A percentile compares a stretch with the other conserved stretches of the same genome.
Evolutionary conservation across 37 sponge, comb jelly and placozoan genomes (phyloP).

Genomic region (Halisarca cf. caerulea): DNA sequence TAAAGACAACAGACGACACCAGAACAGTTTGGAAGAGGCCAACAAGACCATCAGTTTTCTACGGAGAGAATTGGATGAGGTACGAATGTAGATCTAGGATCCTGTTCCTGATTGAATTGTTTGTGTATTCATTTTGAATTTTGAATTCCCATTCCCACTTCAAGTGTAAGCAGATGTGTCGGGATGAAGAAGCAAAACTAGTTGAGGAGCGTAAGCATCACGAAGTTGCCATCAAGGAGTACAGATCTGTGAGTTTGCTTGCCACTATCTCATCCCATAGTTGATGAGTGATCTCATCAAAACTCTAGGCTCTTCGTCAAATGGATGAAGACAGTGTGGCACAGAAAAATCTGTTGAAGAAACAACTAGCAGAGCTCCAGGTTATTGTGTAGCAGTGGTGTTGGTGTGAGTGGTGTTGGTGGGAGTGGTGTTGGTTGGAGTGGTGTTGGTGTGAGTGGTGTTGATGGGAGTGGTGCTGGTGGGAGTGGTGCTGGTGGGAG

Average conservation of each 20-base stretch:
- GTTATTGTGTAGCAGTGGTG: conserved; percentile 56
- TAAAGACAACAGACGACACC: conserved; percentile 62
- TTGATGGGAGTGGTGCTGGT: too few relatives aligned
- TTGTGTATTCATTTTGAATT: too few relatives aligned
- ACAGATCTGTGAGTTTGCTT: conserved; percentile 65
- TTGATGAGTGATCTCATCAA: too few relatives aligned
- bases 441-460: too few relatives aligned
- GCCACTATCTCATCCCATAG: background rate
- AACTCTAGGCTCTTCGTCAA: conserved; percentile 52
- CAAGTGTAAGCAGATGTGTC: conserved; percentile 75
- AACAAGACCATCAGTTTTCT: conserved; percentile 37
- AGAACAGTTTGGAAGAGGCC: conserved; percentile 39
- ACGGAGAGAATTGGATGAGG: conserved; percentile 71
- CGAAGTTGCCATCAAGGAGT: conserved; percentile 59
- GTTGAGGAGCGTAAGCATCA: conserved; percentile 71
- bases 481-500: too few relatives aligned
- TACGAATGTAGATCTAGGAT: background rate
- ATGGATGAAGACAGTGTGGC: conserved; percentile 85
- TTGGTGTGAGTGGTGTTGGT: too few relatives aligned
- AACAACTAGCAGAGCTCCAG: conserved; percentile 83
- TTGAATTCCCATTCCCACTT: background rate
- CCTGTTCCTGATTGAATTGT: background rate
- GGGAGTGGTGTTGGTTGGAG: too few relatives aligned
- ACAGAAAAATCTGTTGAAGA: conserved; percentile 78
- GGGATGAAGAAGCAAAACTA: conserved; percentile 55